phyloP scores from a whole-genome alignment of 2,888 invertebrate species.

The Phania funesta region DNA sequence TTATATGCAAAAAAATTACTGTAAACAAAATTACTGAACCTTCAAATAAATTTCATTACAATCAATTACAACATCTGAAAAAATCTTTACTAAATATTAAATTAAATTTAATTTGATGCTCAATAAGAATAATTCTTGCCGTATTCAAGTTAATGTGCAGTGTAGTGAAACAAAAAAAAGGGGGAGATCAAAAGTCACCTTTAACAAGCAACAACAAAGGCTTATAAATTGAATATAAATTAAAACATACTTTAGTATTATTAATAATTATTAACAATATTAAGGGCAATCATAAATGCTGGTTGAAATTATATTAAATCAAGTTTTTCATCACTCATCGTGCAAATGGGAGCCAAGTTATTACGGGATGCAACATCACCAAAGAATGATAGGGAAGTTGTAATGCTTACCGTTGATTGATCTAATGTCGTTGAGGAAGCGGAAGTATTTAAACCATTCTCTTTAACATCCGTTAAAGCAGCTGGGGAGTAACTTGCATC shows the following conservation, averaged over 20 bases:
- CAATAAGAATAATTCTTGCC: no score
- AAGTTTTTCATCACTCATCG: slow-evolving; percentile 81
- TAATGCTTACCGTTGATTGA: slow-evolving; percentile 66
- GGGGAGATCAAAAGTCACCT: not conserved
- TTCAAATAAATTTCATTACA: no score
- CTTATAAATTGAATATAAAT: slow-evolving; percentile 2
- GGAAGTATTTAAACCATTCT: slow-evolving; percentile 53
- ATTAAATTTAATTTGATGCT: no score
- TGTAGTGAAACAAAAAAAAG: slow-evolving; percentile 20
- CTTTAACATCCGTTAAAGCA: slow-evolving; percentile 36
- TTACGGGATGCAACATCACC: slow-evolving; percentile 51
- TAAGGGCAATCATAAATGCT: not conserved
- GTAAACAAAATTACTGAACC: no score
- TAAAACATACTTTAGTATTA: slow-evolving; percentile 2
- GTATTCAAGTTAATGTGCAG: no score
- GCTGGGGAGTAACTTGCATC: not conserved
- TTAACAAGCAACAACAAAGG: slow-evolving; percentile 9
- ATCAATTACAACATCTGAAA: no score
- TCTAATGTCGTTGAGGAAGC: slow-evolving; percentile 52
- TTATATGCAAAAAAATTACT: no score
- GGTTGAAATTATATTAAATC: slow-evolving; percentile 57
- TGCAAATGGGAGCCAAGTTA: slow-evolving; percentile 81
- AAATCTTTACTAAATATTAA: no score
- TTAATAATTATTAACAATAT: not conserved
- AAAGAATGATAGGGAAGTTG: slow-evolving; percentile 37